A percentile compares a stretch with the other conserved stretches of the same genome.
Evolutionary conservation across 2,113 vertebrate genomes (phyloP).

Genomic region (Psilopsiagon aymara): DNA sequence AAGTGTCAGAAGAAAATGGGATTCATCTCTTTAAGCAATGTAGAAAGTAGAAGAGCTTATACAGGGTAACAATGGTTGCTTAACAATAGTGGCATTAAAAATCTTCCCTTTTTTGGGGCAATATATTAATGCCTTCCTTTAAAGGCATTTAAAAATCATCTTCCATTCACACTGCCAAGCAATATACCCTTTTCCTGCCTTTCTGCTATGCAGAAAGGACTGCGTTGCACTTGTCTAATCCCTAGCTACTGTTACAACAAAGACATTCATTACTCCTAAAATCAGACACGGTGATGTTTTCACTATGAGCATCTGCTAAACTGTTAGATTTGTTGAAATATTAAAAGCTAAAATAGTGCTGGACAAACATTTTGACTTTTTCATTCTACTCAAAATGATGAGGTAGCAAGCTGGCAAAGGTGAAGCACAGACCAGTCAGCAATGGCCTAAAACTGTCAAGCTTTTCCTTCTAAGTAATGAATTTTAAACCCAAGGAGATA

Average conservation of each 20-base stretch:
- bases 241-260: not conserved
- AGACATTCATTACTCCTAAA: not conserved
- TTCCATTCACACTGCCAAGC: constrained; percentile 4
- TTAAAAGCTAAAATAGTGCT: not conserved
- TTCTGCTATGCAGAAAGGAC: not conserved
- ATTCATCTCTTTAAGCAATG: constrained; percentile 14
- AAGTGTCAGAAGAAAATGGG: constrained; percentile 19
- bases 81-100: constrained; percentile 29
- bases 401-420: not conserved
- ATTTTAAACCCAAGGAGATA: not conserved
- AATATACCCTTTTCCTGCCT: not conserved
- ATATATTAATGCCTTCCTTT: not conserved
- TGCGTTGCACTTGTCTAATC: not conserved
- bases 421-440: not conserved
- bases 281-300: not conserved
- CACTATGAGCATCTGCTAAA: not conserved
- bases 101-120: not conserved
- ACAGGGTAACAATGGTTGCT: not conserved
- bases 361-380: not conserved
- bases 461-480: not conserved
- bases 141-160: constrained; percentile 34
- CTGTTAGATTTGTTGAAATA: not conserved
- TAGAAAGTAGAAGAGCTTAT: not conserved
- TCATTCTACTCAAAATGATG: not conserved
- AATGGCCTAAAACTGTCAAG: not conserved